Conservation (phyloP, 2,797 vertebrate species). For the Schizothorax lantsangensis region DNA sequence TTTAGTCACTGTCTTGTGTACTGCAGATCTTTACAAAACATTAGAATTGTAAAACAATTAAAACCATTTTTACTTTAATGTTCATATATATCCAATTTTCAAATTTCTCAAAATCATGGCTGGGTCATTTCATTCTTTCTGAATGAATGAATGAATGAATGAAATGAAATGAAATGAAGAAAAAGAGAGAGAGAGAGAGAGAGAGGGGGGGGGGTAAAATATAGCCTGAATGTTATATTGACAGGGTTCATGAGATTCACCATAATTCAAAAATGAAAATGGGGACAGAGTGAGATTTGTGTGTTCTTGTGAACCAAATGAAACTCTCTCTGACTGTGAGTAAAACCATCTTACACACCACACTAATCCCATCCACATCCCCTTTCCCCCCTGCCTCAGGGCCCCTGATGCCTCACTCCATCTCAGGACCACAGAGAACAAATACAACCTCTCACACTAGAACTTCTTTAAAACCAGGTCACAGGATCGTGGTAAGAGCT, state of each 20-base stretch:
- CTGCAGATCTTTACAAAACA: background rate
- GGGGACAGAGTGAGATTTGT: constrained; percentile 72
- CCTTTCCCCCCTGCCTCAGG: background rate
- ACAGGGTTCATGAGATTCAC: background rate
- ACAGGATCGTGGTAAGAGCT: constrained; percentile 33
- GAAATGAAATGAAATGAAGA: too few species aligned
- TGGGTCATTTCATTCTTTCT: background rate
- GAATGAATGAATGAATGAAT: too few species aligned
- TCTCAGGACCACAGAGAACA: constrained; percentile 34
- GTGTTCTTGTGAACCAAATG: constrained; percentile 73
- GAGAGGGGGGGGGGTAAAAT: background rate
- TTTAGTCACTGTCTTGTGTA: background rate
- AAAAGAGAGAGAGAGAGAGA: background rate
- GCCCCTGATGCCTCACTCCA: constrained; percentile 2
- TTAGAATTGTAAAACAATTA: background rate
- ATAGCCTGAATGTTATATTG: background rate
- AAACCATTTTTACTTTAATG: background rate
- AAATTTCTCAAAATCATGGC: background rate
- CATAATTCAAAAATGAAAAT: constrained; percentile 50
- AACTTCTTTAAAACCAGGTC: constrained; percentile 52
- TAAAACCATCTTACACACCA: constrained; percentile 28
- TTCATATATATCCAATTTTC: background rate
- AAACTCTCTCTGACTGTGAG: constrained; percentile 50
- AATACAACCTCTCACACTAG: constrained; percentile 44
- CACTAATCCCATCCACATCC: constrained; percentile 23